Percentiles rank a stretch among this genome's conserved stretches.
Conservation (phyloP, 1,140 invertebrate species). For the Eupeodes corollae region DNA sequence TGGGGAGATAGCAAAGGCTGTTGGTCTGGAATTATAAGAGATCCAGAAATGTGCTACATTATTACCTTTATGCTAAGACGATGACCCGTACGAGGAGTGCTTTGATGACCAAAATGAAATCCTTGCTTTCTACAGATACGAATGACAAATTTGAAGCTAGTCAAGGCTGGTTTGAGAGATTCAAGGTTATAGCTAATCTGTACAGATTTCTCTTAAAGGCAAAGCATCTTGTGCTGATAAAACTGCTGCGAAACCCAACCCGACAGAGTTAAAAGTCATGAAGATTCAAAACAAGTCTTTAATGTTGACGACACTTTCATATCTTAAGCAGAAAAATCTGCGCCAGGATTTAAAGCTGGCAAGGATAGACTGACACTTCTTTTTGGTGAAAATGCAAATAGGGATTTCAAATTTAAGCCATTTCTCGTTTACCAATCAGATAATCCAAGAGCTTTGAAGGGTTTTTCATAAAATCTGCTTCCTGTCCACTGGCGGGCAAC, state of each 20-base stretch:
- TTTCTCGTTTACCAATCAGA: conserved; percentile 33
- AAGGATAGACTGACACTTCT: conserved; percentile 35
- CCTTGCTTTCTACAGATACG: conserved; percentile 13
- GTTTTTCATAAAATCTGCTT: conserved; percentile 21
- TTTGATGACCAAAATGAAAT: conserved; percentile 17
- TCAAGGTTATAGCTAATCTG: conserved; percentile 14
- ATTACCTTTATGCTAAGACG: conserved; percentile 2
- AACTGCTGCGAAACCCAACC: conserved; percentile 23
- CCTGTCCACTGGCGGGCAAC: conserved; percentile 33
- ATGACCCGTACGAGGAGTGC: conserved; percentile 1
- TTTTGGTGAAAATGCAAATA: conserved; percentile 34
- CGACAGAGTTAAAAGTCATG: conserved; percentile 19
- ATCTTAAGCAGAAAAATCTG: conserved; percentile 11
- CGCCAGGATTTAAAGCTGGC: conserved; percentile 27
- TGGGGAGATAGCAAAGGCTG: conserved; percentile 7
- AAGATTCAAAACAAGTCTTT: conserved; percentile 30
- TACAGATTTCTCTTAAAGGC: conserved; percentile 29
- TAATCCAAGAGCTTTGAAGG: conserved; percentile 37
- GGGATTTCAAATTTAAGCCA: conserved; percentile 36
- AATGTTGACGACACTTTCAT: conserved; percentile 39
- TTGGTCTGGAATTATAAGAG: conserved; percentile 5
- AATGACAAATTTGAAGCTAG: conserved; percentile 13
- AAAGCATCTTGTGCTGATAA: conserved; percentile 30
- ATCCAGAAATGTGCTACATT: conserved; percentile 1
- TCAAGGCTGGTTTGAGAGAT: conserved; percentile 18